Evolutionary conservation across 2,888 invertebrate species (phyloP).

Genomic region (Antheraea yamamai): DNA sequence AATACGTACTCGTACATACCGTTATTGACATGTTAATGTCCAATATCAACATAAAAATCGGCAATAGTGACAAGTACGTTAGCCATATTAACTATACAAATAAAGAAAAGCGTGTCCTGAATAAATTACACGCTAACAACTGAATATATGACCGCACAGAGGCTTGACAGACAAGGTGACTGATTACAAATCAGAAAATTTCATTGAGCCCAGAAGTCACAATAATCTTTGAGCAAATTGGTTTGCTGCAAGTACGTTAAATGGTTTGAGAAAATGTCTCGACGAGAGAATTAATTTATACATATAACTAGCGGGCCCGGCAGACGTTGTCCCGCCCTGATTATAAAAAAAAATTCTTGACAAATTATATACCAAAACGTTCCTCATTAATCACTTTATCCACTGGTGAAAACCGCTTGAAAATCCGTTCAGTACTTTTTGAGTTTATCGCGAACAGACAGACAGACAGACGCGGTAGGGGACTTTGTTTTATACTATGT

Average conservation of each 20-base stretch:
- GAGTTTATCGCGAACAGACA: too few relatives aligned
- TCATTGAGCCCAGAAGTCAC: too few relatives aligned
- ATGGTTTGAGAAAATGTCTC: not conserved
- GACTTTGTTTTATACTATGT: too few relatives aligned
- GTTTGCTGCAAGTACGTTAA: not conserved
- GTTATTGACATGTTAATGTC: constrained; percentile 15
- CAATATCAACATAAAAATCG: constrained; percentile 5
- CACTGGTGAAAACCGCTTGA: too few relatives aligned
- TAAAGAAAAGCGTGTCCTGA: constrained; percentile 9
- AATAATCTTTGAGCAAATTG: not conserved
- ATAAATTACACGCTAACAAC: not conserved
- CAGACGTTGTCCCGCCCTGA: too few relatives aligned
- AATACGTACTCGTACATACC: constrained; percentile 11
- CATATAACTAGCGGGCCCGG: too few relatives aligned
- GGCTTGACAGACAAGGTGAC: not conserved
- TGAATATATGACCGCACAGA: not conserved
- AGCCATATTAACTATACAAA: constrained; percentile 9
- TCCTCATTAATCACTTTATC: too few relatives aligned
- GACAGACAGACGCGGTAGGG: too few relatives aligned
- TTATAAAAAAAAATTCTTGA: too few relatives aligned
- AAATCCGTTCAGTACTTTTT: too few relatives aligned
- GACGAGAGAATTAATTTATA: too few relatives aligned
- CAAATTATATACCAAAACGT: too few relatives aligned
- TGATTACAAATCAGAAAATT: not conserved
- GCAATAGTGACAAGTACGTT: not conserved